Conservation (phyloP, 2,113 vertebrate genomes). For the Vulpes vulpes region DNA sequence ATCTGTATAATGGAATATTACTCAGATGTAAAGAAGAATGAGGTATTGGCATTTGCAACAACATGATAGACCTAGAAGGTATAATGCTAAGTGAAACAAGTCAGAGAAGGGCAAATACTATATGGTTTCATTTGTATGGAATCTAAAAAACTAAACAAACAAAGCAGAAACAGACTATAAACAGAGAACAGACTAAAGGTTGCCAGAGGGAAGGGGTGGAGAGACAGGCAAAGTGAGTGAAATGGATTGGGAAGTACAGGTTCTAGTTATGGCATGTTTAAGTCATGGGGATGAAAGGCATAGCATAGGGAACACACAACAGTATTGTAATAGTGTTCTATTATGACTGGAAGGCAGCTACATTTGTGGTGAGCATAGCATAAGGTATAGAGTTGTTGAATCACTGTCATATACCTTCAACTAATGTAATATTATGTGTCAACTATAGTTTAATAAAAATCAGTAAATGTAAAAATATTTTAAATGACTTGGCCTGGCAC, state of each 20-base stretch:
- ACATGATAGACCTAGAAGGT: background rate
- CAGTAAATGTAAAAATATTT: slow-evolving; percentile 27
- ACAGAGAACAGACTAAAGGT: background rate
- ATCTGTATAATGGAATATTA: background rate
- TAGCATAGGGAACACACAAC: background rate
- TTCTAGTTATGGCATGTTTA: background rate
- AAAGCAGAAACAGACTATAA: background rate
- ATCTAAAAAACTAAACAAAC: background rate
- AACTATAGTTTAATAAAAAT: background rate
- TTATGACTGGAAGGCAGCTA: background rate
- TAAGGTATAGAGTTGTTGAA: background rate
- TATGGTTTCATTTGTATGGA: background rate
- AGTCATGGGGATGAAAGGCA: background rate
- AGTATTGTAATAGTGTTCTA: background rate
- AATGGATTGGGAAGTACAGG: background rate
- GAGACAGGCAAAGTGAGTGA: background rate
- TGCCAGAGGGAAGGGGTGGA: background rate
- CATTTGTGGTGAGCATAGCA: background rate
- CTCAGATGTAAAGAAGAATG: background rate
- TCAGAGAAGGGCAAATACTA: background rate
- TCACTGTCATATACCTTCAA: background rate
- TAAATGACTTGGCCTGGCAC: background rate
- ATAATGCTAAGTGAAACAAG: background rate
- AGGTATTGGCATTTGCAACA: background rate
- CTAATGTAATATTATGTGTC: background rate